phyloP scores from a whole-genome alignment of 2,113 vertebrate genomes.

The Cairina moschata region DNA sequence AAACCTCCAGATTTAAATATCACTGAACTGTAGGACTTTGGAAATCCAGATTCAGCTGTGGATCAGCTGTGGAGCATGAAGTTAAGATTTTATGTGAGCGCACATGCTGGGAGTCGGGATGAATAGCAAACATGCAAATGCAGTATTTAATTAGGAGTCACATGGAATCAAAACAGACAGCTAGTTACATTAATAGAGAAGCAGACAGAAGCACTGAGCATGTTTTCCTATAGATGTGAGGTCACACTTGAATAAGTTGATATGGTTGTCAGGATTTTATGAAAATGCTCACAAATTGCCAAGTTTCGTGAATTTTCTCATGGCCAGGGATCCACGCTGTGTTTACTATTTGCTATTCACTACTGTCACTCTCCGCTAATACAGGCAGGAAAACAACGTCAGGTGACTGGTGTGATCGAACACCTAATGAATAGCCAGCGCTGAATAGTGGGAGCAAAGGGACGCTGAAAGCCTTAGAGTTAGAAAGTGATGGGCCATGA shows the following conservation, averaged over 20 bases:
- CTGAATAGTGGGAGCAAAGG: neutral
- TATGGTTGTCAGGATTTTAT: neutral
- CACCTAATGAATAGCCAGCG: slow-evolving; percentile 17
- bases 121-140: slow-evolving; percentile 22
- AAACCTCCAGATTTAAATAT: neutral
- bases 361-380: neutral
- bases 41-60: neutral
- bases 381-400: slow-evolving; percentile 38
- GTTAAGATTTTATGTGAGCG: neutral
- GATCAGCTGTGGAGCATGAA: neutral
- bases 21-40: neutral
- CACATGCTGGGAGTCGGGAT: neutral
- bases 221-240: neutral
- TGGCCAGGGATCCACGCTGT: neutral
- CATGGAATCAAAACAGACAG: neutral
- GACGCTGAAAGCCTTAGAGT: neutral
- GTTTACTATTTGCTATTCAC: slow-evolving; percentile 39
- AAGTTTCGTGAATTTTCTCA: slow-evolving; percentile 10
- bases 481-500: neutral
- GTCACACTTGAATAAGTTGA: neutral
- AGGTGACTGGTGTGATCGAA: neutral
- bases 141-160: neutral
- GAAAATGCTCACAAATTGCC: neutral
- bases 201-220: neutral
- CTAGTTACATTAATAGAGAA: neutral